Base-by-base conservation (phyloP, 2,113 vertebrate species). In the Eptesicus fuscus region DNA sequence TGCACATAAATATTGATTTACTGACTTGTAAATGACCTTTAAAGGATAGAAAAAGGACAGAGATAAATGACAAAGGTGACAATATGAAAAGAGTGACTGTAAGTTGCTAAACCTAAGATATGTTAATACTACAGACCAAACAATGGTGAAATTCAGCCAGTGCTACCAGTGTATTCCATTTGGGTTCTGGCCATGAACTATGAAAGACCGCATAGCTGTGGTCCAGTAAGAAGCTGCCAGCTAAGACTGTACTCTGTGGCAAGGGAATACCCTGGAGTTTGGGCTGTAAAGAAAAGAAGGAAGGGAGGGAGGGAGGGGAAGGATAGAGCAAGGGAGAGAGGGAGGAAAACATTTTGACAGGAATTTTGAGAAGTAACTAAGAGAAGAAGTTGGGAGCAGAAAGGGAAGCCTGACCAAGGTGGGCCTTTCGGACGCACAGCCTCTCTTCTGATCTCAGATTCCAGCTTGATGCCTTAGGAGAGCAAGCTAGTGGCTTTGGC, bases 11-110 rank as follows among this genome's bases (percentile, higher is more conserved):
- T 90, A 70, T 79, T 83, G 85, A 93, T 93, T 96, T 84, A 77
- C 40, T 91, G 49, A 78, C 7, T 94, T 90, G 11, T 49, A 92
- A 94, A 44, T 95, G 73, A 47, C 13, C 42, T 95, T 93, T 92
- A 32, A 74, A 90, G 93, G 40, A 40, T 12, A 91, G 61, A 42
- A 61, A 59, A 69, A 20, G 20, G 69, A 56, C 32, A 63, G 71
- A 84, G 32, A 32, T 76, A 93, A 93, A 74, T 91, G 91, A 56
- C 25, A 91, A 80, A 42, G 11, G 56, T 78, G 78, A 91, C 56
- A 65, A 53, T 23, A 83, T 18, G 30, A 85, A 56, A 47, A n/a
- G 44, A 61, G 7, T 78, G 51, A 89, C 35, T 49, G 20, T 73
- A 71, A 40, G 17, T 87, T 67, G 30, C 56, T 94, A 78, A 84